Evolutionary conservation across 1,140 invertebrate genomes (phyloP).

Genomic region (Aricia agestis): DNA sequence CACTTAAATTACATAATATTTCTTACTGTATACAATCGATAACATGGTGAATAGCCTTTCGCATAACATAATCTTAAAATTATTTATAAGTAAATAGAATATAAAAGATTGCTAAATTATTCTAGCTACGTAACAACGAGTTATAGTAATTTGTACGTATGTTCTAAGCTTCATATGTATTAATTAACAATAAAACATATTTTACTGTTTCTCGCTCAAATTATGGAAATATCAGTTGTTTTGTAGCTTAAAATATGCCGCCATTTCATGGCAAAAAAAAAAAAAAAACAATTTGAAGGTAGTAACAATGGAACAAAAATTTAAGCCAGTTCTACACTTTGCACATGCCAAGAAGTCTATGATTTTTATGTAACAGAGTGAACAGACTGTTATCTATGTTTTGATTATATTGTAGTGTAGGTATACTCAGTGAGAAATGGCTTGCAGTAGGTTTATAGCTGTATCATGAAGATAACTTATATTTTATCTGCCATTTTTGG

Average conservation of each 20-base stretch:
- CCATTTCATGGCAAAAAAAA: neutral
- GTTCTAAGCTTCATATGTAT: slow-evolving; percentile 60
- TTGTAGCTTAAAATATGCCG: neutral
- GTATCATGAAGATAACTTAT: no score
- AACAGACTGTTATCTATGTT: no score
- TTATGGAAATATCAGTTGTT: neutral
- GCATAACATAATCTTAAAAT: slow-evolving; percentile 17
- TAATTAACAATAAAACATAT: slow-evolving; percentile 27
- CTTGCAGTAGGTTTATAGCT: no score
- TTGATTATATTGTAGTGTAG: no score
- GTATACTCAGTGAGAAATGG: no score
- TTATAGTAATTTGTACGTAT: slow-evolving; percentile 68
- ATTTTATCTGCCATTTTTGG: no score
- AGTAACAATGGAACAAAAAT: no score
- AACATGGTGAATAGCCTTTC: slow-evolving; percentile 12
- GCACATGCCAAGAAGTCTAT: no score
- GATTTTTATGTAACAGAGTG: no score
- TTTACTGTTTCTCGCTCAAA: neutral
- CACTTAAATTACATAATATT: slow-evolving; percentile 3
- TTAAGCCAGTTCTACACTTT: no score
- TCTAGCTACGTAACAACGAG: slow-evolving; percentile 62
- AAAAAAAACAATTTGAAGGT: neutral
- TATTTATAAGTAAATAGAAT: slow-evolving; percentile 7
- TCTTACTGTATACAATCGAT: slow-evolving; percentile 5
- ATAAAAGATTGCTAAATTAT: slow-evolving; percentile 55